phyloP scores from a whole-genome alignment of 2,797 vertebrate genomes.

The Sebastes variabilis region DNA sequence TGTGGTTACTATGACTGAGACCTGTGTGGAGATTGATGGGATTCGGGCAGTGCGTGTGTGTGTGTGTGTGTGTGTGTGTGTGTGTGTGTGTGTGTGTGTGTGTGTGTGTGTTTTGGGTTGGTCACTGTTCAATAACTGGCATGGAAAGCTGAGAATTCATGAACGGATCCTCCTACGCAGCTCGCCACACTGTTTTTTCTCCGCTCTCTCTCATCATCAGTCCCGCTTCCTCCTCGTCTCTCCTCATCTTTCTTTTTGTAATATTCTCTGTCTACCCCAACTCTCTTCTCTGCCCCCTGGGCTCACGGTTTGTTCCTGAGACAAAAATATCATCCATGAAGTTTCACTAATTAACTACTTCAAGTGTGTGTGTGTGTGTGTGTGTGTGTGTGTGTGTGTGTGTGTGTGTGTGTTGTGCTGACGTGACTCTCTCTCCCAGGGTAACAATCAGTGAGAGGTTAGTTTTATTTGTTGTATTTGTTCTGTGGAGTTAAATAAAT shows the following conservation, averaged over 20 bases:
- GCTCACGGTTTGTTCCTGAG: conserved; percentile 65
- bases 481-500: conserved; percentile 66
- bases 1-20: not conserved
- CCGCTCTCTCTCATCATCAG: conserved; percentile 19
- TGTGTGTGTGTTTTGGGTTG: not conserved
- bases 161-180: not conserved
- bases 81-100: not conserved
- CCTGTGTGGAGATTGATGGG: not conserved
- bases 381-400: not conserved
- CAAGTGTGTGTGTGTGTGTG: not conserved
- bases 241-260: conserved; percentile 33
- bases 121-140: not conserved
- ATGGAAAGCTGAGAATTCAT: not conserved
- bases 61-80: no score
- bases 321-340: conserved; percentile 70
- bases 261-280: conserved; percentile 39
- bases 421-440: conserved; percentile 42
- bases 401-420: not conserved
- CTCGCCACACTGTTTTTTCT: conserved; percentile 1
- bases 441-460: conserved; percentile 65
- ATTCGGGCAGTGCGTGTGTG: not conserved
- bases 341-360: conserved; percentile 65
- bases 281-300: conserved; percentile 49
- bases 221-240: conserved; percentile 20
- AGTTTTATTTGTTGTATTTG: conserved; percentile 66